Conservation (phyloP, 2,888 invertebrate species). For the Drosophila dives region DNA sequence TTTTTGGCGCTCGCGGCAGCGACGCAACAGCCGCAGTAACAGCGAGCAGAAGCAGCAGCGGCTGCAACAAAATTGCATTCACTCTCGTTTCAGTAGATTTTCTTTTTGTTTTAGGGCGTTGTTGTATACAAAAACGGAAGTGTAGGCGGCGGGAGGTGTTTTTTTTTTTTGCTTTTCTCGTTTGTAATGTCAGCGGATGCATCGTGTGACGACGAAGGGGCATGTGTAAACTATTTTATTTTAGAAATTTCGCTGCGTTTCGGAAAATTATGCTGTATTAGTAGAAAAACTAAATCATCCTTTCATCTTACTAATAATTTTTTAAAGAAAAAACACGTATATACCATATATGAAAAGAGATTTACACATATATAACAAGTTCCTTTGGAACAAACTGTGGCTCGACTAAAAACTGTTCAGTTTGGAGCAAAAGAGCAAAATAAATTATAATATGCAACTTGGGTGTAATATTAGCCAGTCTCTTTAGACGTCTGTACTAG, state of each 20-base stretch:
- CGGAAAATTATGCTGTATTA: too few species aligned
- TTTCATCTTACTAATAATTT: too few species aligned
- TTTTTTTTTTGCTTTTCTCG: not conserved
- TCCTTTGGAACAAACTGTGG: not conserved
- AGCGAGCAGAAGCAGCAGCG: slow-evolving; percentile 35
- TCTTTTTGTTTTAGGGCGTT: slow-evolving; percentile 71
- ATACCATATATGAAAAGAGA: too few species aligned
- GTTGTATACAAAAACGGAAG: slow-evolving; percentile 57
- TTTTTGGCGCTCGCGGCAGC: slow-evolving; percentile 62
- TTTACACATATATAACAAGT: too few species aligned
- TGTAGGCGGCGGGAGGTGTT: slow-evolving; percentile 6
- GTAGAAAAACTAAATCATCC: too few species aligned
- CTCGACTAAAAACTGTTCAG: not conserved
- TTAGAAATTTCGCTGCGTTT: too few species aligned
- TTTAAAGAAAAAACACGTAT: too few species aligned
- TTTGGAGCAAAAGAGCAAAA: not conserved
- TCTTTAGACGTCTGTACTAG: slow-evolving; percentile 10
- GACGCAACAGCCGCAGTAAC: slow-evolving; percentile 36
- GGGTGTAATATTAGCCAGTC: not conserved
- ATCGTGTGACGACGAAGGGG: slow-evolving; percentile 74
- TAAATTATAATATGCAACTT: not conserved
- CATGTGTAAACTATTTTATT: too few species aligned
- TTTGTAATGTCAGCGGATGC: slow-evolving; percentile 71
- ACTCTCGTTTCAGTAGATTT: slow-evolving; percentile 68
- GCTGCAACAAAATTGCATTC: slow-evolving; percentile 65